phyloP scores from a whole-genome alignment of 2,797 vertebrate genomes.

The Florisuga fusca region DNA sequence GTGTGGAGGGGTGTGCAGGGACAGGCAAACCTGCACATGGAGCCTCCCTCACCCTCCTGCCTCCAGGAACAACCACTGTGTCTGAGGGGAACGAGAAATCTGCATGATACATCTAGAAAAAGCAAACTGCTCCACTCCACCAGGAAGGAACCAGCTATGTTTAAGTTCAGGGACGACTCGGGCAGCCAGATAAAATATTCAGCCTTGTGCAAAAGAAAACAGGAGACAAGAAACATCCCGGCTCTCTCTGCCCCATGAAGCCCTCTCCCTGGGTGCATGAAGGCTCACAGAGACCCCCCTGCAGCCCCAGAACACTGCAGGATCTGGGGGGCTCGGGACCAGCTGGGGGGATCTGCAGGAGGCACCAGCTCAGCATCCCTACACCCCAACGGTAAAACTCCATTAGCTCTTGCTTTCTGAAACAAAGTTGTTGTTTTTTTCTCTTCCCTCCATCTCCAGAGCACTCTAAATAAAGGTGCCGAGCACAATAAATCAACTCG shows the following conservation, averaged over 20 bases:
- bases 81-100: slow-evolving; percentile 13
- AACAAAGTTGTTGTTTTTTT: background rate
- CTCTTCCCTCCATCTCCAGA: accelerated
- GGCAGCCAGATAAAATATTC: slow-evolving; percentile 40
- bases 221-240: background rate
- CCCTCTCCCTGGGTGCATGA: background rate
- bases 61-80: slow-evolving; percentile 16
- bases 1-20: background rate
- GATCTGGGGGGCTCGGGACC: background rate
- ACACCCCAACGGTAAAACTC: accelerated
- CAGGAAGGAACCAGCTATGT: slow-evolving; percentile 46
- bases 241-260: background rate
- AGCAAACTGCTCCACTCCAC: slow-evolving; percentile 16
- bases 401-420: accelerated
- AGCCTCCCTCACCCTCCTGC: background rate
- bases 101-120: slow-evolving; percentile 18
- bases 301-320: accelerated
- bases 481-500: background rate
- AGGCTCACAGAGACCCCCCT: background rate
- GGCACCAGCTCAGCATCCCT: accelerated
- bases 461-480: background rate
- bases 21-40: background rate
- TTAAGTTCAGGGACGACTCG: slow-evolving; percentile 33
- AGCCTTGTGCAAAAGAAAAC: slow-evolving; percentile 35
- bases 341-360: background rate